Evolutionary conservation across 2,797 vertebrate genomes (phyloP).

Genomic region (Anas acuta): DNA sequence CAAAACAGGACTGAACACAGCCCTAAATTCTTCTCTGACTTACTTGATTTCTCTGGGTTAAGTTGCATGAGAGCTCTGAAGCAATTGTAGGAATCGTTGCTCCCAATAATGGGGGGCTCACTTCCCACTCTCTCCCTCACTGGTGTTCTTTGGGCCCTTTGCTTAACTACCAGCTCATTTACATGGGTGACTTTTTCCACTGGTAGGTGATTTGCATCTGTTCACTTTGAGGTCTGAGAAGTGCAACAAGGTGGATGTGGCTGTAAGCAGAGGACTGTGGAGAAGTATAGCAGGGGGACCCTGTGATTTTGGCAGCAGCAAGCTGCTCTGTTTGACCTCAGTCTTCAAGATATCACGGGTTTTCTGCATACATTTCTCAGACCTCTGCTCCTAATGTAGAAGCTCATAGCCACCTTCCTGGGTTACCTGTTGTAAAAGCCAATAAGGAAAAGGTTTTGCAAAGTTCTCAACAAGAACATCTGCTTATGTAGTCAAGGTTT

Average conservation of each 20-base stretch:
- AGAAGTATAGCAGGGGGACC: neutral
- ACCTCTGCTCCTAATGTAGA: neutral
- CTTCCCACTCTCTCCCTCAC: neutral
- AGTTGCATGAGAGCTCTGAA: neutral
- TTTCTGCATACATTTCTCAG: neutral
- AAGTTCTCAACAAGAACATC: neutral
- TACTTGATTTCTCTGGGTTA: neutral
- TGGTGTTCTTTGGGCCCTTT: neutral
- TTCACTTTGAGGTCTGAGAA: rapidly evolving
- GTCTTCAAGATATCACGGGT: neutral
- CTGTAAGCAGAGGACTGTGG: neutral
- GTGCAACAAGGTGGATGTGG: neutral
- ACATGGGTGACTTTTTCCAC: neutral
- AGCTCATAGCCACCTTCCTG: neutral
- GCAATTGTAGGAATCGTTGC: neutral
- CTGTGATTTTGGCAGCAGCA: neutral
- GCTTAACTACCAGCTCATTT: neutral
- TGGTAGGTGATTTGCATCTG: neutral
- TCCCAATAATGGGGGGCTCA: neutral
- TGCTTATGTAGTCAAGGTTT: neutral
- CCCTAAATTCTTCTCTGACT: neutral
- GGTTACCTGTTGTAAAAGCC: neutral
- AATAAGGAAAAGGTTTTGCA: neutral
- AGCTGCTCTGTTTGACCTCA: neutral
- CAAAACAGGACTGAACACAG: neutral